A percentile compares a stretch with the other conserved stretches of the same genome.
Conservation (phyloP, 2,797 vertebrate genomes). For the Sphenodon punctatus region DNA sequence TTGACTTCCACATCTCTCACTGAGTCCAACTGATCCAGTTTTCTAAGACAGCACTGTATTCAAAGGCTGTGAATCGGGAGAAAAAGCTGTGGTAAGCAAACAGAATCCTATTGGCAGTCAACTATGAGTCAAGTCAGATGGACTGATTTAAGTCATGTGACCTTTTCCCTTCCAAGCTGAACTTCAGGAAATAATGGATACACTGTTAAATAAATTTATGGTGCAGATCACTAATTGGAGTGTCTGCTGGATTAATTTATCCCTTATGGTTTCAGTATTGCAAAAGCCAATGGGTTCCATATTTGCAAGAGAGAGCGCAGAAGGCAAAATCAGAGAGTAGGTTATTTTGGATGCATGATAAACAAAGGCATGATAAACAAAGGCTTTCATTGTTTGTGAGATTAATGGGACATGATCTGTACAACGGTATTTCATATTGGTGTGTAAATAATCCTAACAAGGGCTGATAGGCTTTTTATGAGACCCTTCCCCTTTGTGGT, state of each 20-base stretch:
- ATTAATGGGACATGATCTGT: constrained; percentile 61
- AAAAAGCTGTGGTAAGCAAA: constrained; percentile 36
- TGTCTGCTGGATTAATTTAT: constrained; percentile 65
- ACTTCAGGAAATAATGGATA: constrained; percentile 61
- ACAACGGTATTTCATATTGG: constrained; percentile 64
- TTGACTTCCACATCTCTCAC: neutral
- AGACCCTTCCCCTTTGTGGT: constrained; percentile 38
- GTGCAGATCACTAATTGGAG: constrained; percentile 39
- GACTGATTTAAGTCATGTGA: constrained; percentile 62
- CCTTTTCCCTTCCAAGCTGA: constrained; percentile 62
- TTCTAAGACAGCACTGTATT: neutral
- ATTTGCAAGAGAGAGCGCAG: constrained; percentile 61
- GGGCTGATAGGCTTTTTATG: constrained; percentile 48
- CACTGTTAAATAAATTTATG: constrained; percentile 64
- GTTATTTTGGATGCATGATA: constrained; percentile 51
- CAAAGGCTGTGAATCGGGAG: constrained; percentile 32
- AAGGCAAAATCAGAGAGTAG: constrained; percentile 55
- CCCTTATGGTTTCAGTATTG: constrained; percentile 58
- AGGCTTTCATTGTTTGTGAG: constrained; percentile 34
- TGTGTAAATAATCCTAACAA: constrained; percentile 64
- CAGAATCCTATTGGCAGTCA: constrained; percentile 35
- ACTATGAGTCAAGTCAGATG: constrained; percentile 53
- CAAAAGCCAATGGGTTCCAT: constrained; percentile 65
- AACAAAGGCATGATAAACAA: constrained; percentile 75
- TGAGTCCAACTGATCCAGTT: neutral